Conservation (phyloP, 1,140 invertebrate genomes). For the Drosophila erecta region DNA sequence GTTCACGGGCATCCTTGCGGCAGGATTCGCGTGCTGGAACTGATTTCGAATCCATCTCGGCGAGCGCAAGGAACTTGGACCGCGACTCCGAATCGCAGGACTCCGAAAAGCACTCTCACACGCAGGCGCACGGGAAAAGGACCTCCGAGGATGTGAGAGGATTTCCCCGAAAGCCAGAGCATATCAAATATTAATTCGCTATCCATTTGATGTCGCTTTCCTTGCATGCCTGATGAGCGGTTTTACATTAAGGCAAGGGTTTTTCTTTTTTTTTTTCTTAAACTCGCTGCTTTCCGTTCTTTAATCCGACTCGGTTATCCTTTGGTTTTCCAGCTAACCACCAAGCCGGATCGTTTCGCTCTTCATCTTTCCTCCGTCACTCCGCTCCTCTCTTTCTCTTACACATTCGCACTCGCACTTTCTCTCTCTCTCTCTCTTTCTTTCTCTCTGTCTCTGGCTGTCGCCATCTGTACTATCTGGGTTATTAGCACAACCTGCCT, state of each 20-base stretch:
- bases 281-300: background rate
- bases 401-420: too few relatives aligned
- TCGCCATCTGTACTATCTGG: constrained; percentile 58
- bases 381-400: background rate
- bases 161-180: constrained; percentile 22
- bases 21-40: constrained; percentile 80
- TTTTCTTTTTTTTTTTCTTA: background rate
- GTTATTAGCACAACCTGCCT: constrained; percentile 83
- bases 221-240: constrained; percentile 70
- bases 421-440: background rate
- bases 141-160: background rate
- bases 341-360: constrained; percentile 38
- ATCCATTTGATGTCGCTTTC: constrained; percentile 55
- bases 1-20: constrained; percentile 71
- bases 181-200: constrained; percentile 73
- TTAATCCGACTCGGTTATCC: constrained; percentile 23
- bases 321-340: constrained; percentile 20
- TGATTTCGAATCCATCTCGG: constrained; percentile 55
- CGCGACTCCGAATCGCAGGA: constrained; percentile 26
- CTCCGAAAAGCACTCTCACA: constrained; percentile 30
- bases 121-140: constrained; percentile 22
- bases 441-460: background rate
- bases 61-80: constrained; percentile 3
- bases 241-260: constrained; percentile 43
- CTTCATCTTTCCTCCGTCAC: background rate